phyloP scores from a whole-genome alignment of 2,888 invertebrate genomes.

The Palloptera scutellata region DNA sequence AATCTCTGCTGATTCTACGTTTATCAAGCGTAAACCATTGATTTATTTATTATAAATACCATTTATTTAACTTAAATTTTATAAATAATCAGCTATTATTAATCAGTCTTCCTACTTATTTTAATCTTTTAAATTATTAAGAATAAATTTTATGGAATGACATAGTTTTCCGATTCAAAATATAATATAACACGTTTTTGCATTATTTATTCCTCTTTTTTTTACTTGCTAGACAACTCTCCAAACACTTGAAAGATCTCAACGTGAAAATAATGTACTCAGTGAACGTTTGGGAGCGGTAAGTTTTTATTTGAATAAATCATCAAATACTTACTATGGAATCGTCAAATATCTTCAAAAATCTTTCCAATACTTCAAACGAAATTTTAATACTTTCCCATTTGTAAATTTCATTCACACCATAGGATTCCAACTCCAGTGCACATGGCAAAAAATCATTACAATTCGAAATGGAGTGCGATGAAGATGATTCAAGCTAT shows the following conservation, averaged over 20 bases:
- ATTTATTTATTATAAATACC: too few species aligned
- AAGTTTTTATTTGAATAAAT: conserved; percentile 40
- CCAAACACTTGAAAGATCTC: conserved; percentile 75
- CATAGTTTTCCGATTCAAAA: too few species aligned
- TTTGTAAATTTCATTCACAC: conserved; percentile 3
- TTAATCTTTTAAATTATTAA: too few species aligned
- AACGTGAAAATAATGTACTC: conserved; percentile 75
- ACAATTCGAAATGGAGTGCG: conserved; percentile 90
- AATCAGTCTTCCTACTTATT: too few species aligned
- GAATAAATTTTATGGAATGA: too few species aligned
- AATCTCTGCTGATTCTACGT: too few species aligned
- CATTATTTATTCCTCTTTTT: not conserved
- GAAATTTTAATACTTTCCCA: not conserved
- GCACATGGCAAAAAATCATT: conserved; percentile 70
- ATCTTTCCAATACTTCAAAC: not conserved
- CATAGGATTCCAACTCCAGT: conserved; percentile 55
- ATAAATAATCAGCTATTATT: too few species aligned
- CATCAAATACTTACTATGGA: not conserved
- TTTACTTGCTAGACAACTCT: conserved; percentile 67
- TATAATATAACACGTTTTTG: too few species aligned
- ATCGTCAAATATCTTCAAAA: conserved; percentile 2
- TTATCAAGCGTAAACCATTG: too few species aligned
- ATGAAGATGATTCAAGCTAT: conserved; percentile 69
- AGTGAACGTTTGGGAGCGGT: conserved; percentile 75
- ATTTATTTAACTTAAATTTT: too few species aligned